phyloP scores from a whole-genome alignment of 2,888 invertebrate species.

The Hartigia nigra region DNA sequence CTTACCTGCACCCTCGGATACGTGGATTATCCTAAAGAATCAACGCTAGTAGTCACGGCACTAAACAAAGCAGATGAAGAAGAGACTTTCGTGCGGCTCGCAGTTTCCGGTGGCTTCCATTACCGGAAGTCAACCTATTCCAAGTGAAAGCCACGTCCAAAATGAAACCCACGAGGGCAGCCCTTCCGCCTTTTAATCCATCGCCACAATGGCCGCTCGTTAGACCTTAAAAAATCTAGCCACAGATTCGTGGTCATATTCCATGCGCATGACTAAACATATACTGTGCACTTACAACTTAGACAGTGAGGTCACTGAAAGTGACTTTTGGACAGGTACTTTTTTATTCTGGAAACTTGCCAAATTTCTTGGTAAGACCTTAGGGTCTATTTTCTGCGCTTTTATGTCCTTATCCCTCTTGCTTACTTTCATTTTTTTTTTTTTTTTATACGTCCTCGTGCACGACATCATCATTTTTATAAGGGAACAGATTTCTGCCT shows the following conservation, averaged over 20 bases:
- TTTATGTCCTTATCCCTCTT: not conserved
- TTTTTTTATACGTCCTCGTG: not conserved
- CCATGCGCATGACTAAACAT: not conserved
- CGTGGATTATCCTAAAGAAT: not conserved
- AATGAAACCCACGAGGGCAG: not conserved
- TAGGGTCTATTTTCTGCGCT: not conserved
- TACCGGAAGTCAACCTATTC: not conserved
- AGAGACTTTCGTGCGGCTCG: not conserved
- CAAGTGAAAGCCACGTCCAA: no score
- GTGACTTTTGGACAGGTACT: not conserved
- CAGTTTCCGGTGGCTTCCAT: not conserved
- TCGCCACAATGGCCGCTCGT: not conserved
- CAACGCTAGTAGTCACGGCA: not conserved
- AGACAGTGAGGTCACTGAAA: not conserved
- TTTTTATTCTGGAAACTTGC: not conserved
- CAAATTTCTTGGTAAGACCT: not conserved
- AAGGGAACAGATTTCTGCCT: slow-evolving; percentile 35
- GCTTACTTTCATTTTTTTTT: not conserved
- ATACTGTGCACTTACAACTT: not conserved
- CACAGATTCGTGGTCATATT: not conserved
- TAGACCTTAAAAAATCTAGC: not conserved
- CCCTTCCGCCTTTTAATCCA: not conserved
- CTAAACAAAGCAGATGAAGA: not conserved
- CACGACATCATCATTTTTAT: not conserved
- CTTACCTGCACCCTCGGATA: not conserved